phyloP scores from a whole-genome alignment of 1,140 invertebrate genomes.

The Drosophila subpulchrella region DNA sequence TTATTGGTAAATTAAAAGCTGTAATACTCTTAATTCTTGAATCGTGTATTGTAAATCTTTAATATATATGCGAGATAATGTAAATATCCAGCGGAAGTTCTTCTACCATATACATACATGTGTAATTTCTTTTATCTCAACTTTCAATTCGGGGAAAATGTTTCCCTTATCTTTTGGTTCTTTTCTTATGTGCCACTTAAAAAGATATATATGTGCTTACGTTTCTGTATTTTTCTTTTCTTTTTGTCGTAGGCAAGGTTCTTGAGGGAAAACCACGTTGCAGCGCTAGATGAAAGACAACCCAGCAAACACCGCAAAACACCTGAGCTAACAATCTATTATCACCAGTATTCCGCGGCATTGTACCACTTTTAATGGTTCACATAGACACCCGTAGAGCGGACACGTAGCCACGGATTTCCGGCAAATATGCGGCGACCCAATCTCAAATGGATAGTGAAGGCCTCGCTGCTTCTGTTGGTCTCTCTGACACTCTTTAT shows the following conservation, averaged over 20 bases:
- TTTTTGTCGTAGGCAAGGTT: constrained; percentile 9
- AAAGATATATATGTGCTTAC: constrained; percentile 14
- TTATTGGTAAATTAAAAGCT: not conserved
- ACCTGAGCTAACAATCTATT: constrained; percentile 42
- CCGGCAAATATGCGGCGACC: constrained; percentile 68
- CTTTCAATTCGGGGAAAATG: constrained; percentile 17
- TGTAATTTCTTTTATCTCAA: constrained; percentile 36
- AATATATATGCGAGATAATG: constrained; percentile 6
- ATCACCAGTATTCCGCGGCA: not conserved
- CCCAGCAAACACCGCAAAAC: not conserved
- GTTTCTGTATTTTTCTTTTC: constrained; percentile 12
- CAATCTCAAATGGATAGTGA: constrained; percentile 80
- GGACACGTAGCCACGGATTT: constrained; percentile 61
- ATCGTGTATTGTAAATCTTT: not conserved
- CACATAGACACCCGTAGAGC: not conserved
- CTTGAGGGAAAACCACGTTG: constrained; percentile 15
- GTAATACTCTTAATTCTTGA: not conserved
- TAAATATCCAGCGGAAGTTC: constrained; percentile 18
- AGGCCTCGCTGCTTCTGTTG: constrained; percentile 59
- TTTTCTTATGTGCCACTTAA: constrained; percentile 7
- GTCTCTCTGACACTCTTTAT: constrained; percentile 67
- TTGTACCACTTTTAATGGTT: constrained; percentile 4
- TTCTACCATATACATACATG: not conserved
- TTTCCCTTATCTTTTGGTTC: constrained; percentile 30
- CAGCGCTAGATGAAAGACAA: constrained; percentile 1